Percentiles rank a stretch among this genome's conserved stretches.
Conservation (phyloP, 23 tunicate species). For the Halocynthia aurantium region DNA sequence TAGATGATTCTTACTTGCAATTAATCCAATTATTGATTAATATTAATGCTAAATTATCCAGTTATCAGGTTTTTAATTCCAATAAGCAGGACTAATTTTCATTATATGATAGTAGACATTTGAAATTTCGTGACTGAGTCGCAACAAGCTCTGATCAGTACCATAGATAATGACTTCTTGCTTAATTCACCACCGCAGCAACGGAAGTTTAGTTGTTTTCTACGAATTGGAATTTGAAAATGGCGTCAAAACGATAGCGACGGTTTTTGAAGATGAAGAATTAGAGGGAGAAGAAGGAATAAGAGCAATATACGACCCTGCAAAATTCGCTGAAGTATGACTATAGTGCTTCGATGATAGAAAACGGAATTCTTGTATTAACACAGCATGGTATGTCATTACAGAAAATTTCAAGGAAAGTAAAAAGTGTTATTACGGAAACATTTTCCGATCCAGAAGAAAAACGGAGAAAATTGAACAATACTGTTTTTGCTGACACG, state of each 20-base stretch:
- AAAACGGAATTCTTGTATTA: neutral
- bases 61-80: too few relatives aligned
- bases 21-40: too few relatives aligned
- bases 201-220: constrained; percentile 21
- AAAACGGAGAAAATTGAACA: neutral
- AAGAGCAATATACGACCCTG: neutral
- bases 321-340: constrained; percentile 10
- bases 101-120: too few relatives aligned
- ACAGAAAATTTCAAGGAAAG: constrained; percentile 5
- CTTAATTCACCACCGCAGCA: neutral
- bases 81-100: too few relatives aligned
- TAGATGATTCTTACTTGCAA: too few relatives aligned
- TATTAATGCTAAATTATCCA: too few relatives aligned
- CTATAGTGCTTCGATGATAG: neutral
- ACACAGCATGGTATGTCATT: neutral
- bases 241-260: neutral
- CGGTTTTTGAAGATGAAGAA: too few relatives aligned
- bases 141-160: too few relatives aligned
- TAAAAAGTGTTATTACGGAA: constrained; percentile 19
- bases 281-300: constrained; percentile 10
- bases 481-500: neutral
- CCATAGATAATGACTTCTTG: too few relatives aligned
- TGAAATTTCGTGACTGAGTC: too few relatives aligned
- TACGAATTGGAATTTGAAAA: constrained; percentile 20
- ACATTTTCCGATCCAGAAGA: neutral